These are phyloP conservation scores for Eustalomyia histrio DNA, from an alignment of 2,888 invertebrate species.

Conservation along the genomic window DNA sequence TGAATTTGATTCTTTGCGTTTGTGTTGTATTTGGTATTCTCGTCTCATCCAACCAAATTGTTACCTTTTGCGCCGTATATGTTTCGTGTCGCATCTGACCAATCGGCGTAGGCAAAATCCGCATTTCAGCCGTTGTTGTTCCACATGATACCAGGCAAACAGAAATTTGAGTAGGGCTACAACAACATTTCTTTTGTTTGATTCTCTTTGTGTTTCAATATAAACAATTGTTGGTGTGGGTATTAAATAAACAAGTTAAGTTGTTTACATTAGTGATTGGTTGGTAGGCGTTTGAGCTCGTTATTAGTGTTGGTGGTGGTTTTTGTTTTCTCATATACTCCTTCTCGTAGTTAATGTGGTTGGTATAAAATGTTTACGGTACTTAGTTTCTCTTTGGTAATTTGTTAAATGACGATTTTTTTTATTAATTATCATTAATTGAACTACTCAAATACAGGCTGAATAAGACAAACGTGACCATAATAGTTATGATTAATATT, in stretches of 20 bases:
- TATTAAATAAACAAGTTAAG: not conserved
- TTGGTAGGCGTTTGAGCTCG: not conserved
- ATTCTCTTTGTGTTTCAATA: slow-evolving; percentile 41
- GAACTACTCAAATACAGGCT: too few species aligned
- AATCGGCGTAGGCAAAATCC: slow-evolving; percentile 74
- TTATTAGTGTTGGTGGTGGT: not conserved
- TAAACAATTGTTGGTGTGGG: slow-evolving; percentile 10
- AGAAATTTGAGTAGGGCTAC: slow-evolving; percentile 65
- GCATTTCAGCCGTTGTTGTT: slow-evolving; percentile 78
- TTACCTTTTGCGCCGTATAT: slow-evolving; percentile 36
- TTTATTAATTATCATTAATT: too few species aligned
- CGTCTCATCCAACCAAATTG: slow-evolving; percentile 47
- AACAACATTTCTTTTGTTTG: slow-evolving; percentile 72
- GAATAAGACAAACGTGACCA: too few species aligned
- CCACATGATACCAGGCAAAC: slow-evolving; percentile 77
- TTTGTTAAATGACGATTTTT: too few species aligned
- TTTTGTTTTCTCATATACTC: too few species aligned
- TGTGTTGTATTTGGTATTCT: not conserved
- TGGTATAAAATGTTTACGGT: too few species aligned
- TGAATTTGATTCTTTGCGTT: too few species aligned
- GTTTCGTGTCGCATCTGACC: slow-evolving; percentile 70
- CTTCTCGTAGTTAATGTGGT: too few species aligned
- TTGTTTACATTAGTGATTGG: slow-evolving; percentile 29
- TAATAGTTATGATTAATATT: too few species aligned
- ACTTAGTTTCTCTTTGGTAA: too few species aligned